A percentile compares a stretch with the other conserved stretches of the same genome.
phyloP scores from a whole-genome alignment of 1,140 invertebrate genomes.

The Heliconius congener region DNA sequence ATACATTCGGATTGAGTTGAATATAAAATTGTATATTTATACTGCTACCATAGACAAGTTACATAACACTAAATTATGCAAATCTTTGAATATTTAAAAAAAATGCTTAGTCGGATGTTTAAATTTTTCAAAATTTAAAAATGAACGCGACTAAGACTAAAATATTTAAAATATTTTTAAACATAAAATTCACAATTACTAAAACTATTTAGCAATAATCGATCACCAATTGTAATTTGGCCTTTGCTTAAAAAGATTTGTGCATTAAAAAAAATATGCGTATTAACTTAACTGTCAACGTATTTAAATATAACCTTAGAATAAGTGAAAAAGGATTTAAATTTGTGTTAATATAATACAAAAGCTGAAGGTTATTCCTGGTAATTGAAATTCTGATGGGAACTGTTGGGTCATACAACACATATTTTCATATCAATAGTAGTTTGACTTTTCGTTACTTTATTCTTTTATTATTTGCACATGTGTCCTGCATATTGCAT shows the following conservation, averaged over 20 bases:
- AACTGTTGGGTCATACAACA: constrained; percentile 41
- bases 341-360: constrained; percentile 47
- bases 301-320: constrained; percentile 44
- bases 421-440: constrained; percentile 2
- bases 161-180: neutral
- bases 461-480: neutral
- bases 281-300: constrained; percentile 18
- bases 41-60: constrained; percentile 23
- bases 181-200: neutral
- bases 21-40: constrained; percentile 28
- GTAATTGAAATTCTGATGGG: constrained; percentile 47
- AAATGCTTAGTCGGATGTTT: no score
- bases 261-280: neutral
- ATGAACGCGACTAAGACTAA: no score
- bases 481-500: neutral
- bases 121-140: neutral
- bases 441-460: neutral
- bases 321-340: constrained; percentile 41
- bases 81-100: neutral
- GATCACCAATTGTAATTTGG: neutral
- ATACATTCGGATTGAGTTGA: constrained; percentile 38
- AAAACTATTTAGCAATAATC: neutral
- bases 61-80: no score
- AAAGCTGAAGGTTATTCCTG: constrained; percentile 41
- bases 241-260: neutral